A percentile compares a stretch with the other conserved stretches of the same genome.
phyloP scores from a whole-genome alignment of 1,140 invertebrate genomes.

The Homalodisca vitripennis region DNA sequence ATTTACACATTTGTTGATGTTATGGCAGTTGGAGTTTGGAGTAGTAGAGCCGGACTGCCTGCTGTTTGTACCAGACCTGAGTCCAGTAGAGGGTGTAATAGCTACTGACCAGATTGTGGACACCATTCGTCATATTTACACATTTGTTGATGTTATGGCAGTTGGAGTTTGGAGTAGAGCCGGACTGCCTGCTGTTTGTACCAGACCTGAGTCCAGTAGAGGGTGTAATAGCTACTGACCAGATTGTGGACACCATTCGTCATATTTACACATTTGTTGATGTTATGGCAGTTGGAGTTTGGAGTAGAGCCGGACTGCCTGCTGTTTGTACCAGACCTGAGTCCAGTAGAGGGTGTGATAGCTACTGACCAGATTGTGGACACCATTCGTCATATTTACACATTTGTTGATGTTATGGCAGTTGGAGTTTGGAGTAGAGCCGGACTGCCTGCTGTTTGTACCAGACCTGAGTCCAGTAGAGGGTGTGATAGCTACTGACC shows the following conservation, averaged over 20 bases:
- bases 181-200: constrained; percentile 61
- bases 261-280: constrained; percentile 78
- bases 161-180: constrained; percentile 73
- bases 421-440: constrained; percentile 73
- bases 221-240: constrained; percentile 61
- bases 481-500: constrained; percentile 61
- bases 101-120: constrained; percentile 61
- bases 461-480: constrained; percentile 65
- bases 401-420: too few species aligned
- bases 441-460: constrained; percentile 61
- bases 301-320: constrained; percentile 67
- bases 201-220: constrained; percentile 65
- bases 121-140: constrained; percentile 72
- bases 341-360: constrained; percentile 65
- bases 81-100: constrained; percentile 35
- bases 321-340: constrained; percentile 60
- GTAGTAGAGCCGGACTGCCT: constrained; percentile 73
- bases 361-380: constrained; percentile 64
- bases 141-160: constrained; percentile 63
- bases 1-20: too few species aligned
- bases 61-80: too few species aligned
- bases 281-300: constrained; percentile 66
- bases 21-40: constrained; percentile 66
- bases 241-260: constrained; percentile 70
- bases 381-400: constrained; percentile 72